Base-by-base conservation (phyloP, 2,797 vertebrate species). In the Poecilia picta region DNA sequence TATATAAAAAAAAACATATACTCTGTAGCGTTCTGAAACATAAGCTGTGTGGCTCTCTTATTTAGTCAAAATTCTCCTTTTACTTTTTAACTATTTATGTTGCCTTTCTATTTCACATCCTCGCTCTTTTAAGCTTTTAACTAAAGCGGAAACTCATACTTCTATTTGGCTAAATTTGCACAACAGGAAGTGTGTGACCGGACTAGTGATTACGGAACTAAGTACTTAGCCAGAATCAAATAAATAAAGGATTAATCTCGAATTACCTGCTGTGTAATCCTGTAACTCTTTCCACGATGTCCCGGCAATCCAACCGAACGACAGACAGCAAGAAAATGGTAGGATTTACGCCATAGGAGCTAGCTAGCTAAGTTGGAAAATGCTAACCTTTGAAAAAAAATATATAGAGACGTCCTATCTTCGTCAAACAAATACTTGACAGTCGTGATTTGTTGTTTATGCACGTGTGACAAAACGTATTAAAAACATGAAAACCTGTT, bases 281-380 rank as follows among this genome's bases (percentile, higher is more conserved):
- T 64, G 87, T 85, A 93, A 92, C 78, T 79, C 79, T 85, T 87
- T 89, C 90, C 91, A 96, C 85, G 85, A 98, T 98, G 97, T 97
- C 97, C 73, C 95, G 97, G 89, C 97, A 98, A 87, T 96, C 97
- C 81, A 98, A 96, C 93, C 96, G 97, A 91, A 95, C 97, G 80
- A 95, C 97, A 76, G 98, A 99, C 95, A 98, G 94, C 96, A 99
- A 99, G 94, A 99, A 98, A 93, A 99, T 99, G 98, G 98, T 98
- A 96, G 95, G 93, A 46, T 46, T 45, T 46, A 28, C 41, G 39
- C 53, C 31, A 20, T 41, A 20, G 76, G 51, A 23, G n/a, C n/a
- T 43, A 3, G 72, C 45, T 43, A 75, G 43, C 18, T 33, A 89
- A 85, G 78, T 83, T 77, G 81, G 79, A 64, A 7, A 4, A 85